phyloP scores from a whole-genome alignment of 2,113 vertebrate genomes.

The Hystrix cristata region DNA sequence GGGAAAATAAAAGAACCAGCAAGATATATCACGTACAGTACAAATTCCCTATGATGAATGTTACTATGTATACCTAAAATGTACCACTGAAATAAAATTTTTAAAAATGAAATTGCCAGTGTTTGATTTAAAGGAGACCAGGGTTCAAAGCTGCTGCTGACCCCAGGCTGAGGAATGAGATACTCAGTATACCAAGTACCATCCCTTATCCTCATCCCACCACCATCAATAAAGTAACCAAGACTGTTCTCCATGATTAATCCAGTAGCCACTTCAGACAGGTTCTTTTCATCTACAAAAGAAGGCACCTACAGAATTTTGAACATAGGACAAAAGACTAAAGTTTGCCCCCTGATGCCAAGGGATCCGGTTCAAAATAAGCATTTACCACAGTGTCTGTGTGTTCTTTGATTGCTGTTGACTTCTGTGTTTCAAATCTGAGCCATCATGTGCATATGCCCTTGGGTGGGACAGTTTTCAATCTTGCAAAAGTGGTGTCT shows the following conservation, averaged over 20 bases:
- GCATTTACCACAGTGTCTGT: not conserved
- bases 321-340: not conserved
- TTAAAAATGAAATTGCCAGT: not conserved
- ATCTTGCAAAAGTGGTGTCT: not conserved
- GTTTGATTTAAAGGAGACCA: not conserved
- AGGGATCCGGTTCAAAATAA: not conserved
- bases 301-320: not conserved
- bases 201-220: not conserved
- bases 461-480: not conserved
- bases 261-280: not conserved
- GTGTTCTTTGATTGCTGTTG: not conserved
- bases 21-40: too few species aligned
- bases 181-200: not conserved
- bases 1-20: too few species aligned
- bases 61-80: too few species aligned
- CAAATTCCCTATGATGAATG: too few species aligned
- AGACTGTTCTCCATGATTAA: not conserved
- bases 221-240: not conserved
- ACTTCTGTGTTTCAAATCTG: not conserved
- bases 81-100: too few species aligned
- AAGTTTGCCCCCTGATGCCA: not conserved
- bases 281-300: constrained; percentile 46
- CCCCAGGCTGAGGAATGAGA: not conserved
- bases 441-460: not conserved
- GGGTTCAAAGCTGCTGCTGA: not conserved